Conservation (phyloP, 1,140 invertebrate species). For the Drosophila willistoni region DNA sequence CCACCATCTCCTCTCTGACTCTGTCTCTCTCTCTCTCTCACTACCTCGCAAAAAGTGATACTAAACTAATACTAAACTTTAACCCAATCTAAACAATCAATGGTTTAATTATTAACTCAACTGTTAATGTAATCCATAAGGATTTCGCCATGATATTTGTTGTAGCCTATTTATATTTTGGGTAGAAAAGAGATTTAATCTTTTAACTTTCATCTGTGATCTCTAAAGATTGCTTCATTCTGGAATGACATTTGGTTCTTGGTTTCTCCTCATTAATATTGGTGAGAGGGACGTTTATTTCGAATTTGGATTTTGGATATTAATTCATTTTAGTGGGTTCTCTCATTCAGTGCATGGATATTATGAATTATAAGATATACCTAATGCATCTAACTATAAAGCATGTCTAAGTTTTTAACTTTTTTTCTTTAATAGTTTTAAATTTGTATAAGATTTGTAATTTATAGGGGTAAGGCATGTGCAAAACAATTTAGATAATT, state of each 20-base stretch:
- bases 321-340: background rate
- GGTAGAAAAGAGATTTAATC: background rate
- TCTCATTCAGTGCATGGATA: background rate
- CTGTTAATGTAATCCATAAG: background rate
- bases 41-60: background rate
- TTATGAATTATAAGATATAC: background rate
- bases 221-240: background rate
- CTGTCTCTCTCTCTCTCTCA: background rate
- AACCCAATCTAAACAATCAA: background rate
- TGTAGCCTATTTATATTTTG: background rate
- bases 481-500: no score
- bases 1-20: background rate
- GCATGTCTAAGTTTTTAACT: background rate
- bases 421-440: background rate
- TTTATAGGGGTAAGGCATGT: no score
- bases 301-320: background rate
- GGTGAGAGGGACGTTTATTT: background rate
- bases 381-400: background rate
- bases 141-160: background rate
- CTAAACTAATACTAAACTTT: slow-evolving; percentile 15
- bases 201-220: background rate
- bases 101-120: background rate
- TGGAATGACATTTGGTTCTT: background rate
- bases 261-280: background rate
- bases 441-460: no score